Conservation (phyloP, 2,888 invertebrate genomes). For the Acanthosoma haemorrhoidale region DNA sequence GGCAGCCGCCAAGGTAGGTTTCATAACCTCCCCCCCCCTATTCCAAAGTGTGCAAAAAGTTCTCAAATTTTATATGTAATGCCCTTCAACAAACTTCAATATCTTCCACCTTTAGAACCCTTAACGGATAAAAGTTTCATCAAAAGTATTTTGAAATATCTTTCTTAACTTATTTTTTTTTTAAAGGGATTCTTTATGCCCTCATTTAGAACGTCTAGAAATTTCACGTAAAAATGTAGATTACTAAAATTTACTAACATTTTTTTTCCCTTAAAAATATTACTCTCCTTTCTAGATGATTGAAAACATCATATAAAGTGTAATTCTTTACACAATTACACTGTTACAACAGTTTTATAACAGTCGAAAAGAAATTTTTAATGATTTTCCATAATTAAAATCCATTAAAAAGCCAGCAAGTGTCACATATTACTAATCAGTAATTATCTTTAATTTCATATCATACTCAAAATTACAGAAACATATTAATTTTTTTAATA, state of each 20-base stretch:
- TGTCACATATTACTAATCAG: too few species aligned
- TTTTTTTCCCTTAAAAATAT: not conserved
- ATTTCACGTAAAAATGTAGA: not conserved
- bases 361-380: too few species aligned
- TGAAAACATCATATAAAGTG: too few species aligned
- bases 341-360: too few species aligned
- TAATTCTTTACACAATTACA: too few species aligned
- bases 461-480: too few species aligned
- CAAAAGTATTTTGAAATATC: slow-evolving; percentile 12
- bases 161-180: slow-evolving; percentile 3
- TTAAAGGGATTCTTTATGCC: slow-evolving; percentile 1
- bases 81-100: slow-evolving; percentile 10
- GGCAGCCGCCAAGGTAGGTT: not conserved
- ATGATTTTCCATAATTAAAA: too few species aligned
- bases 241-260: not conserved
- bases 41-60: not conserved
- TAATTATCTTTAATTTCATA: too few species aligned
- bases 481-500: too few species aligned
- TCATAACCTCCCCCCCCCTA: not conserved
- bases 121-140: slow-evolving; percentile 5
- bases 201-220: not conserved
- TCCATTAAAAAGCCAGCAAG: too few species aligned
- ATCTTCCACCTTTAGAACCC: not conserved
- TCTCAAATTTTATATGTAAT: slow-evolving; percentile 12
- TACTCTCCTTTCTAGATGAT: too few species aligned